Conservation (phyloP, 2,888 invertebrate genomes). For the Lapara coniferarum region DNA sequence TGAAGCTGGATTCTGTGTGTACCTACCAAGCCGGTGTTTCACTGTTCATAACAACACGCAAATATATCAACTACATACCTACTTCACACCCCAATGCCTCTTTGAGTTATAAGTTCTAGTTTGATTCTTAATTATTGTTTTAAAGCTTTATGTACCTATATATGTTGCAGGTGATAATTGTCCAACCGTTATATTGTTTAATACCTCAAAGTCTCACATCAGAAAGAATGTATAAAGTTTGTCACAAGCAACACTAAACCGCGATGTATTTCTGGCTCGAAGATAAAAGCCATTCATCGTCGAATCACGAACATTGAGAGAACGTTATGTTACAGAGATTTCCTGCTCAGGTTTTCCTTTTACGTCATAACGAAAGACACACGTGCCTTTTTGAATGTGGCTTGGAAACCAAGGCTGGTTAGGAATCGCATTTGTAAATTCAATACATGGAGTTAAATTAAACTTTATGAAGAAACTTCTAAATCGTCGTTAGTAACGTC, state of each 20-base stretch:
- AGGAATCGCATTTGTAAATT: neutral
- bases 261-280: neutral
- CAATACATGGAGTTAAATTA: neutral
- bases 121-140: no score
- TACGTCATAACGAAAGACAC: neutral
- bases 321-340: conserved; percentile 21
- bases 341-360: conserved; percentile 16
- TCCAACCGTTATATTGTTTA: neutral
- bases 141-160: no score
- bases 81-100: no score
- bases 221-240: neutral
- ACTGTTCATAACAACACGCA: neutral
- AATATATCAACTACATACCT: neutral
- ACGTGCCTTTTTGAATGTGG: neutral
- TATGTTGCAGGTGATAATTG: neutral
- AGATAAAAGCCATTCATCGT: conserved; percentile 2
- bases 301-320: neutral
- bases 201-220: neutral
- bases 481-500: conserved; percentile 16
- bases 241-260: neutral
- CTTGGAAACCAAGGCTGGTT: neutral
- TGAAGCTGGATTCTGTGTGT: conserved; percentile 65
- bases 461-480: conserved; percentile 18
- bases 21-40: conserved; percentile 41
- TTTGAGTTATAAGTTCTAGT: no score